A percentile compares a stretch with the other conserved stretches of the same genome.
These are phyloP conservation scores for Macrotrachela quadricornifera DNA, from an alignment of 1,140 invertebrate genomes.

Conservation along the genomic window DNA sequence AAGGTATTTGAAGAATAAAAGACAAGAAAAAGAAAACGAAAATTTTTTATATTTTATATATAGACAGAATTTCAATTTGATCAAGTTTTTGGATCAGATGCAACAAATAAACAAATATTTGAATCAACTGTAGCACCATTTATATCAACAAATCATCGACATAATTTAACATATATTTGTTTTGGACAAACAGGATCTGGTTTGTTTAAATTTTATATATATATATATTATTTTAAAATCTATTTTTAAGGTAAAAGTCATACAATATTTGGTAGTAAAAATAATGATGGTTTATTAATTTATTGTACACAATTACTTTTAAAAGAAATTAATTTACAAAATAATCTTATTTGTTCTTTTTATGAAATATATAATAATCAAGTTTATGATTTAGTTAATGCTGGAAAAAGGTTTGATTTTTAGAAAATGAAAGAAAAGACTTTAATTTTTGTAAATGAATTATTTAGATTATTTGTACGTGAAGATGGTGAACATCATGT, in stretches of 20 bases:
- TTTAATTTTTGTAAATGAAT: neutral
- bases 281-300: neutral
- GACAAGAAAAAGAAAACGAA: neutral
- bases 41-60: neutral
- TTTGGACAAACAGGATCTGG: constrained; percentile 7
- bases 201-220: too few relatives aligned
- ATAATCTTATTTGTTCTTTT: neutral
- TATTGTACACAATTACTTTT: neutral
- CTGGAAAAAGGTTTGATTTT: neutral
- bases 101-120: neutral
- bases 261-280: constrained; percentile 3
- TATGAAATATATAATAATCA: constrained; percentile 8
- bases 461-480: neutral
- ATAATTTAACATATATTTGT: constrained; percentile 2
- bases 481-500: constrained; percentile 25
- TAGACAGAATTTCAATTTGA: constrained; percentile 6
- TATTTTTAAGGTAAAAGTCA: neutral
- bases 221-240: too few relatives aligned
- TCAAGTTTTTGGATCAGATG: neutral
- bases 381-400: constrained; percentile 4
- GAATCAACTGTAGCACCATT: neutral
- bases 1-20: neutral
- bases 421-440: neutral
- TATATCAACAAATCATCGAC: neutral
- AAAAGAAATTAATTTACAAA: neutral